Base-by-base conservation (phyloP, 64 coral and sea anemone genomes). In the Porites australiensis region DNA sequence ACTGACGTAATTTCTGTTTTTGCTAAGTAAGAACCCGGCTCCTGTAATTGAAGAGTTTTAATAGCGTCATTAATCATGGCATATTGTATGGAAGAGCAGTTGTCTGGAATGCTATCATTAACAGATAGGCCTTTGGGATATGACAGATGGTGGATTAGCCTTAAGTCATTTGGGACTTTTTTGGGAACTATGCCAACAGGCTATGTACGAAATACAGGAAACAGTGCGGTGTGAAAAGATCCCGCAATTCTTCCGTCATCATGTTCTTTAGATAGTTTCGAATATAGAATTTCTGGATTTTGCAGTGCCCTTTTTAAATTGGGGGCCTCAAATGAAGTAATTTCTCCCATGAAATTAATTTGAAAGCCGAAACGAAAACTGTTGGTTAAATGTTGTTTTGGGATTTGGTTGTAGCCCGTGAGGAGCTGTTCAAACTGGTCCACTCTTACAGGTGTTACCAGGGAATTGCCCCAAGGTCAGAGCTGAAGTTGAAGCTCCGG, bases 131-230 rank as follows among this genome's bases (percentile, higher is more conserved):
- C 83, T 4, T 68, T 13, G 45, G 83, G 83, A 16, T 69, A 66
- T 12, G 86, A 88, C 20, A 73, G 61, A 62, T 88, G 70, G 44
- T 88, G 72, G 2, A 77, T 88, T 12, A 88, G 50, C 2, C 71
- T 16, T 63, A 88, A 77, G 18, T 88, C 87, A 37, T 61, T 74
- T 5, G 59, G 70, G 6, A 6, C 15, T 50, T 93, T 88, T n/a
- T 88, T 88, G 44, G 92, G 92, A 23, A 88, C 75, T 52, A 82
- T 52, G 55, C 92, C 92, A 19, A 88, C 18, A 5, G 86, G 92
- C 19, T 72, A 93, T 55, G 77, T 50, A 11, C 82, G 55, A 88
- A 94, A 89, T 21, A 16, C 20, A 0, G 4, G 16, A 82, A 94
- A 94, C 8, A 77, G 89, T 7, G 77, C 77, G 15, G 62, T 13